Base-by-base conservation (phyloP, 2,888 invertebrate genomes). In the Serripes groenlandicus region DNA sequence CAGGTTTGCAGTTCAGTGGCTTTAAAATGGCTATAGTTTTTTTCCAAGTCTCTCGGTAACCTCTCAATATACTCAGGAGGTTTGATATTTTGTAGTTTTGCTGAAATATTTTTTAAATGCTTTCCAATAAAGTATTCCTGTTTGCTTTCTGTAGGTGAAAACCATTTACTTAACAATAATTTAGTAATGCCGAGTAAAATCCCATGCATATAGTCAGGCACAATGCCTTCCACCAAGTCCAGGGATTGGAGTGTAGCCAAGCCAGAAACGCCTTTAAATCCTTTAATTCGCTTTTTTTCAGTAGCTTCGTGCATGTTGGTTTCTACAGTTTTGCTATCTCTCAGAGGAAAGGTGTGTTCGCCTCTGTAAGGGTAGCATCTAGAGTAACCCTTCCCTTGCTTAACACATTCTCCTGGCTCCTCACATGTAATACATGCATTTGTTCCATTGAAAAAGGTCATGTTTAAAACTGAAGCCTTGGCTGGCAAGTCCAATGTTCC, bases 341-440 rank as follows among this genome's bases (percentile, higher is more conserved):
- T 42, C 11, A 21, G n/a, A 18, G 71, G 72, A 54, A 30, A 75
- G 3, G 26, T 58, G 34, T 66, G 68, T 60, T 15, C 28, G 15
- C 37, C 30, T 9, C 79, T 37, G 54, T 83, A 78, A 5, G 83
- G 79, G 28, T 75, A 78, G 34, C 78, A n/a, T 34, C 58, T 64
- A 26, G 42, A 26, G 49, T 76, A 54, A n/a, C 79, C 83, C n/a
- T 32, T 23, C 2, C 79, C 83, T 56, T 83, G 83, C n/a, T 3
- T n/a, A 7, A 83, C 83, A 34, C 7, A 28, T 30, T 62, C 18
- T 7, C 88, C 88, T 52, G 85, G 75, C 23, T 87, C 86, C 68
- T 89, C 88, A 80, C 87, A 89, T 0, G 80, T 78, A 4, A 84
- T 83, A 56, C 88, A 89, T 9, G 80, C 84, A 28, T 83, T n/a